Conservation (phyloP, 2,797 vertebrate species). For the Calcarius lapponicus region DNA sequence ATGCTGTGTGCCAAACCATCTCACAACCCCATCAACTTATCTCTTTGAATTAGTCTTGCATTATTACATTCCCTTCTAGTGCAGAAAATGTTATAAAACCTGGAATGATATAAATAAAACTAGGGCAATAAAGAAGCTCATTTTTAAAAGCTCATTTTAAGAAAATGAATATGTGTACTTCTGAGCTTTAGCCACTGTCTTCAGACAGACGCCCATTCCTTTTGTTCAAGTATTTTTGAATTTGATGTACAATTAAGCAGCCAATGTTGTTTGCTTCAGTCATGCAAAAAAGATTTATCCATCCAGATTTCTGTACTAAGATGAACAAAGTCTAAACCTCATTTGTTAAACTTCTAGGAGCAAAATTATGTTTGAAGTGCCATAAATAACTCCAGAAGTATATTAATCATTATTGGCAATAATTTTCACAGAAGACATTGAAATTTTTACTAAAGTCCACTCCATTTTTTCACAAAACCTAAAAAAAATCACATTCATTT, state of each 20-base stretch:
- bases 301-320: not conserved
- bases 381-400: not conserved
- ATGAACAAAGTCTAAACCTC: not conserved
- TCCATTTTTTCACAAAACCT: not conserved
- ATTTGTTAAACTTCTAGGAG: not conserved
- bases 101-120: not conserved
- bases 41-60: not conserved
- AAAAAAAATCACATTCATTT: not conserved
- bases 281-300: not conserved
- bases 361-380: not conserved
- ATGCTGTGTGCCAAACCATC: not conserved
- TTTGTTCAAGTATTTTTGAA: not conserved
- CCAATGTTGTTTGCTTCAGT: not conserved
- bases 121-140: rapidly evolving
- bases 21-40: not conserved
- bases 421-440: not conserved
- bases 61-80: not conserved
- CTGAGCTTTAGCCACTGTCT: not conserved
- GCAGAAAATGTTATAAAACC: not conserved
- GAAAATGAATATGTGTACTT: not conserved
- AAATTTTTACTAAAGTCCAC: not conserved
- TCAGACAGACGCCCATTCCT: not conserved
- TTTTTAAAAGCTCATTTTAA: not conserved
- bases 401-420: not conserved
- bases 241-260: not conserved